A percentile compares a stretch with the other conserved stretches of the same genome.
phyloP scores from a whole-genome alignment of 2,888 invertebrate species.

The Machimus rusticus region DNA sequence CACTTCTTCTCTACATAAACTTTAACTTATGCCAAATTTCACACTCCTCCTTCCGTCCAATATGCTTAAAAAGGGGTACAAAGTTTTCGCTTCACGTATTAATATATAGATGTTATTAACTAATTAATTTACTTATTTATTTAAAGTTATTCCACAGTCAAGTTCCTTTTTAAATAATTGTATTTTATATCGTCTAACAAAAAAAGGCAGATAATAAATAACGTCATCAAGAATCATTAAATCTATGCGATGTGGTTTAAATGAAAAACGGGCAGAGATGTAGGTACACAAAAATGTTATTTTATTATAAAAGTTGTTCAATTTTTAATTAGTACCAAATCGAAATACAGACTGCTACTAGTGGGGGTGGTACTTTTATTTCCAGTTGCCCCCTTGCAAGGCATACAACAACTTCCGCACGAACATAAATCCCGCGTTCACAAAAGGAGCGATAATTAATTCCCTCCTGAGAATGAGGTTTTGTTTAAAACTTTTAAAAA shows the following conservation, averaged over 20 bases:
- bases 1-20: no score
- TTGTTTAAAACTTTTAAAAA: background rate
- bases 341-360: background rate
- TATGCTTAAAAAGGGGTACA: no score
- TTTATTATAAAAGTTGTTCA: background rate
- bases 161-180: no score
- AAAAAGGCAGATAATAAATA: no score
- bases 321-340: background rate
- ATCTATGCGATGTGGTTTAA: background rate
- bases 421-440: background rate
- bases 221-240: no score
- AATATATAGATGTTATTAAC: no score
- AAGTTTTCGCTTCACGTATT: no score
- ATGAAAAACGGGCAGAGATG: background rate
- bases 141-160: no score
- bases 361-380: background rate
- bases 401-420: background rate
- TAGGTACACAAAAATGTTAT: background rate
- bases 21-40: no score
- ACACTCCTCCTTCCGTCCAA: no score
- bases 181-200: no score
- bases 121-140: no score
- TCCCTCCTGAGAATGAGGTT: background rate
- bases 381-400: background rate
- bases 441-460: background rate